A percentile compares a stretch with the other conserved stretches of the same genome.
phyloP scores from a whole-genome alignment of 2,888 invertebrate species.

The Ditylenchus weischeri region DNA sequence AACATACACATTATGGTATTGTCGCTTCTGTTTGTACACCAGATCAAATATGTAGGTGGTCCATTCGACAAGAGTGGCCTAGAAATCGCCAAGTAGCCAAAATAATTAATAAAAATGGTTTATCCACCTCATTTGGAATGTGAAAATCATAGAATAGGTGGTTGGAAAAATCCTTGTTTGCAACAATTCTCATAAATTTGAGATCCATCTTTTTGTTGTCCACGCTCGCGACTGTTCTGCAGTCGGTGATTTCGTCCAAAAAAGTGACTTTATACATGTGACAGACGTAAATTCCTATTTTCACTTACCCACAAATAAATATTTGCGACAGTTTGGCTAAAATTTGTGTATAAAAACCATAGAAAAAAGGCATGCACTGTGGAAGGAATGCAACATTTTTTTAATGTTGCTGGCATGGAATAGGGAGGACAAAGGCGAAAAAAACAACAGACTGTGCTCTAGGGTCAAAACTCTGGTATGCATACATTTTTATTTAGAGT shows the following conservation, averaged over 20 bases:
- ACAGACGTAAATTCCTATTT: no score
- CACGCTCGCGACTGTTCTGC: constrained; percentile 15
- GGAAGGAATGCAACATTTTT: no score
- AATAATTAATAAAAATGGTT: no score
- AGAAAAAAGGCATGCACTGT: no score
- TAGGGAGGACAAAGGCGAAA: no score
- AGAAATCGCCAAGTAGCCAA: no score
- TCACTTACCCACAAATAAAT: constrained; percentile 24
- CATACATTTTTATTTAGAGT: no score
- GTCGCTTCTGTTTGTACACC: constrained; percentile 32
- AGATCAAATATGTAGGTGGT: constrained; percentile 32
- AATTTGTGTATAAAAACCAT: no score
- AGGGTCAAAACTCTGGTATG: no score
- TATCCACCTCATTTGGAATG: constrained; percentile 6
- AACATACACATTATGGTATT: constrained; percentile 35
- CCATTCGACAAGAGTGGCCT: constrained; percentile 18
- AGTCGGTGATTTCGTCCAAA: constrained; percentile 39
- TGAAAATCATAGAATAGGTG: constrained; percentile 31
- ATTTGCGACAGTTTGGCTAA: constrained; percentile 10
- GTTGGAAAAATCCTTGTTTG: constrained; percentile 40
- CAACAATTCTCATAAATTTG: constrained; percentile 32
- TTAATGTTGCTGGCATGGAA: no score
- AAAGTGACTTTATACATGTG: no score
- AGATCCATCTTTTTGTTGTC: neutral
- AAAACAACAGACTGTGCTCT: no score